These are phyloP conservation scores for Drosophila nigrodunni DNA, from an alignment of 1,140 invertebrate genomes.

Conservation along the genomic window DNA sequence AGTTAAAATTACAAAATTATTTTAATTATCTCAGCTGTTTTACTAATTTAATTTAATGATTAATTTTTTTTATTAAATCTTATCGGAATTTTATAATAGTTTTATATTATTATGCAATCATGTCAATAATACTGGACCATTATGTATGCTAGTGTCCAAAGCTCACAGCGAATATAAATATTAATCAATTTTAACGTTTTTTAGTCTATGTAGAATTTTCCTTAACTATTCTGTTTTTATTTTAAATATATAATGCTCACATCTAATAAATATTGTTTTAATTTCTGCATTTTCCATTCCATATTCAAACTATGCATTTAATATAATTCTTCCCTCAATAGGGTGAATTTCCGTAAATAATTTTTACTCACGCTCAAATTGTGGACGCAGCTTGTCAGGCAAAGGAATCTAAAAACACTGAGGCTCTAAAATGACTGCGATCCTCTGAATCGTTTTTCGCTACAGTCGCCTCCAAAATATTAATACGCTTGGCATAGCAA, in stretches of 20 bases:
- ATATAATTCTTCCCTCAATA: neutral
- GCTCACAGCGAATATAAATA: too few relatives aligned
- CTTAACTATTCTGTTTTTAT: too few relatives aligned
- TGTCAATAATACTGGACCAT: too few relatives aligned
- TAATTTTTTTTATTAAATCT: too few relatives aligned
- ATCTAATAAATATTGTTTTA: neutral
- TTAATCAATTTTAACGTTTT: too few relatives aligned
- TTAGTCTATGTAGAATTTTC: too few relatives aligned
- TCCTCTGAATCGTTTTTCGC: neutral
- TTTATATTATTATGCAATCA: too few relatives aligned
- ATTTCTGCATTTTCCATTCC: neutral
- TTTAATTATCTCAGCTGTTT: too few relatives aligned
- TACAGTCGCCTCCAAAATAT: conserved; percentile 63
- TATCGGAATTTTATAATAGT: too few relatives aligned
- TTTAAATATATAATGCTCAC: neutral
- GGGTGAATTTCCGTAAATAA: neutral
- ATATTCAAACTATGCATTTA: neutral
- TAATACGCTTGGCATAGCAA: conserved; percentile 12
- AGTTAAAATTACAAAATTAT: too few relatives aligned
- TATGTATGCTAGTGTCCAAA: too few relatives aligned
- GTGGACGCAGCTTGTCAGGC: conserved; percentile 1
- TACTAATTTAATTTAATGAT: too few relatives aligned
- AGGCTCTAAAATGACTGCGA: conserved; percentile 2
- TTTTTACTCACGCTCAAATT: conserved; percentile 7
- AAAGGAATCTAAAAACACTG: conserved; percentile 49